Percentiles rank a stretch among this genome's conserved stretches.
Conservation (phyloP, 2,797 vertebrate species). For the Taeniopygia guttata region DNA sequence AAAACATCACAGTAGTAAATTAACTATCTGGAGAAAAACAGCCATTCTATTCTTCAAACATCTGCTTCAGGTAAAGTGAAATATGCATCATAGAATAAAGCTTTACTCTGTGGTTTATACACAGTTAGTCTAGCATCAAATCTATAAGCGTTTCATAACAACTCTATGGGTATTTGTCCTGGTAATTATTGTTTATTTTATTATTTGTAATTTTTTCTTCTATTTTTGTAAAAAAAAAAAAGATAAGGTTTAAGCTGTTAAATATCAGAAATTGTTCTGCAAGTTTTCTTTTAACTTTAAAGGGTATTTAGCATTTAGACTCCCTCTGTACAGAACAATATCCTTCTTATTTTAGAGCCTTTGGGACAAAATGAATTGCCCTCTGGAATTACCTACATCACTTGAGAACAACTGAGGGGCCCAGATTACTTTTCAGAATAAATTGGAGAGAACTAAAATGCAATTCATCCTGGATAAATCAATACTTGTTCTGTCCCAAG, state of each 20-base stretch:
- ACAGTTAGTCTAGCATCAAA: background rate
- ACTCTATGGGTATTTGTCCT: background rate
- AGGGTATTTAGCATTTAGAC: background rate
- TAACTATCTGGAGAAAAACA: background rate
- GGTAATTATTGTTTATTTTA: background rate
- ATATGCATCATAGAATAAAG: background rate
- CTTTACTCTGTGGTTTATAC: background rate
- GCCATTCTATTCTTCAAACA: background rate
- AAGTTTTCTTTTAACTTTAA: background rate
- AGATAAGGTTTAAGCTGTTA: background rate
- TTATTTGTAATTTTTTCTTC: background rate
- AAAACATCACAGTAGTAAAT: background rate
- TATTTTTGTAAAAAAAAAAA: background rate
- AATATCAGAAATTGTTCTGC: background rate
- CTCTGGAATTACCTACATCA: background rate
- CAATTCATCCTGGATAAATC: background rate
- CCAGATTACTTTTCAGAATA: background rate
- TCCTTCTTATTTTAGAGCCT: background rate
- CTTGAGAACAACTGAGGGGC: background rate
- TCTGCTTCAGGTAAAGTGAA: background rate
- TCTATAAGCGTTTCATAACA: background rate
- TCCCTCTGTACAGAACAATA: background rate
- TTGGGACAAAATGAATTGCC: background rate
- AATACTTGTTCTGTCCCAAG: background rate
- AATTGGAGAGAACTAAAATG: background rate